phyloP scores from a whole-genome alignment of 2,113 vertebrate genomes.

The Eurystomus gularis region DNA sequence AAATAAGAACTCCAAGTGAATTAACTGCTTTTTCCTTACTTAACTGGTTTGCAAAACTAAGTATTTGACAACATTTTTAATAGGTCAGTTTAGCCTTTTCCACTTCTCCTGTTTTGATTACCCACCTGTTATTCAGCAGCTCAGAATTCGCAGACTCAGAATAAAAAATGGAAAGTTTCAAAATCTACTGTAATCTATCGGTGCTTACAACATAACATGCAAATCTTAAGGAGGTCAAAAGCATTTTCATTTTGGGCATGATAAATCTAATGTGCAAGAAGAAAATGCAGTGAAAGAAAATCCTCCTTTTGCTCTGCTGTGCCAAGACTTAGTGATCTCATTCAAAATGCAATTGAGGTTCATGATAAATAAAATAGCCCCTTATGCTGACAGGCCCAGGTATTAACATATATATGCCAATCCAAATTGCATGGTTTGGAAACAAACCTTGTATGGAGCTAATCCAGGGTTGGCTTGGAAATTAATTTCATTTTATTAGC shows the following conservation, averaged over 20 bases:
- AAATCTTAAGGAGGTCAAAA: neutral
- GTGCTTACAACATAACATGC: neutral
- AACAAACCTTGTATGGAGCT: neutral
- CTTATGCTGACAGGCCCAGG: fast-evolving
- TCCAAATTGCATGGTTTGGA: neutral
- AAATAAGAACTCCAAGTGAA: neutral
- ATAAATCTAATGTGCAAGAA: neutral
- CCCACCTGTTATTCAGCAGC: neutral
- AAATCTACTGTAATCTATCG: neutral
- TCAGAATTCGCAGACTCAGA: neutral
- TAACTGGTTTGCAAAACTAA: neutral
- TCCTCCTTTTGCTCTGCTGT: neutral
- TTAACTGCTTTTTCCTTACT: neutral
- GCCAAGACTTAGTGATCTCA: neutral
- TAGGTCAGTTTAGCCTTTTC: neutral
- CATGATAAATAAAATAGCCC: neutral
- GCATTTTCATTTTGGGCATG: neutral
- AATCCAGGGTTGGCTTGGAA: neutral
- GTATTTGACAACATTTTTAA: neutral
- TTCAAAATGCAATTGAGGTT: neutral
- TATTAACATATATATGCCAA: neutral
- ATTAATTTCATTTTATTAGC: neutral
- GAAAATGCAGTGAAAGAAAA: neutral
- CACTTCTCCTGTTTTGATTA: neutral
- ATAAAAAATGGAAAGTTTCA: neutral